Base-by-base conservation (phyloP, 2,113 vertebrate species). In the Anoplopoma fimbria region DNA sequence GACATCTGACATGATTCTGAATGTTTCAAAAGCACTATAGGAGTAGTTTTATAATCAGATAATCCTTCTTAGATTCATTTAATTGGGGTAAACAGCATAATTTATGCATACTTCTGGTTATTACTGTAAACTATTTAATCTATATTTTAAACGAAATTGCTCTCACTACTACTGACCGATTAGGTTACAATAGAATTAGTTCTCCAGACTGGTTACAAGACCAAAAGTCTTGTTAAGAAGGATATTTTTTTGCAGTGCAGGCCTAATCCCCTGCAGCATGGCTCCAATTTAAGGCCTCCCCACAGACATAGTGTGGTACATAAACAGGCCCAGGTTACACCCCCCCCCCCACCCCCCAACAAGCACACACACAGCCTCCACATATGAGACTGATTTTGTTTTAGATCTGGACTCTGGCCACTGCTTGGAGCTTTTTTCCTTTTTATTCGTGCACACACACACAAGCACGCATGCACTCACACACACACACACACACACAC, bases 181-280 rank as follows among this genome's bases (percentile, higher is more conserved):
- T 47, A 77, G 60, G 57, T 72, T 49, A 73, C 78, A 84, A 78
- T 68, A 74, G 40, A 80, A 85, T 76, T 64, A 21, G 40, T 47
- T 84, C 34, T 67, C 29, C 55, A 76, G 69, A 73, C 53, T 49
- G n/a, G 42, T 77, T 72, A 62, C 57, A 77, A 78, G 45, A 77
- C 38, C 25, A 62, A 60, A 81, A 55, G 38, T 81, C 62, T 78
- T 70, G 55, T 74, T 77, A 64, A 78, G 25, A 31, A 55, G 40
- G 31, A 51, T 75, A 47, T 86, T 87, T 69, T n/a, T 86, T 71
- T 86, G 73, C 63, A 77, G 61, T 65, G 75, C 84, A 77, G 23
- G 92, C 94, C 94, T 95, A 96, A 97, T 96, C 96, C 91, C 47
- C 94, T 94, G 92, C 95, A 96, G 95, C 96, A 96, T 96, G 96